Percentiles rank a stretch among this genome's conserved stretches.
Conservation (phyloP, 2,113 vertebrate species). For the Vidua chalybeata region DNA sequence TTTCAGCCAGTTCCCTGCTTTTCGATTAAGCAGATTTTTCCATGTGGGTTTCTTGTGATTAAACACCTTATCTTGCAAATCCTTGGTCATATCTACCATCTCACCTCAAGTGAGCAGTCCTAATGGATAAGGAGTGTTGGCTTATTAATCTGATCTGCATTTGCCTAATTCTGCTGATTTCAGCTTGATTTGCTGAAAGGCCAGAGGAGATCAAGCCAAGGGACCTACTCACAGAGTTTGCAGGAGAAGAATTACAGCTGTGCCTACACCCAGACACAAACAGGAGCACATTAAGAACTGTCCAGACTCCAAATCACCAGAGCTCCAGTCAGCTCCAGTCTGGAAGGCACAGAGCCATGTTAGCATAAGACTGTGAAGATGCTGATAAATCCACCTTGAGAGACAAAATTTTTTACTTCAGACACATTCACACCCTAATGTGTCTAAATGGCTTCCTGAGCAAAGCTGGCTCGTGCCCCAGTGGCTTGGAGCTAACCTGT, state of each 20-base stretch:
- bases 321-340: neutral
- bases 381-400: neutral
- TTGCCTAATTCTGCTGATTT: constrained; percentile 16
- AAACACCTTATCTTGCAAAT: constrained; percentile 13
- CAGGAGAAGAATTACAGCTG: neutral
- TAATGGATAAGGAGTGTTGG: neutral
- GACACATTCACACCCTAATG: neutral
- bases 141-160: neutral
- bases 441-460: neutral
- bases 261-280: neutral
- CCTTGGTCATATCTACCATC: neutral
- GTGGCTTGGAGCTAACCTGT: neutral
- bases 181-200: neutral
- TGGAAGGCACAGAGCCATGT: neutral
- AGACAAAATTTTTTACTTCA: neutral
- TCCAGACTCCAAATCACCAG: neutral
- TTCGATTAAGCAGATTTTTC: constrained; percentile 35
- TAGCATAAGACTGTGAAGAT: neutral
- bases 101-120: neutral
- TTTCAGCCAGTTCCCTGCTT: constrained; percentile 27
- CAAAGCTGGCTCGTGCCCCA: neutral
- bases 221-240: neutral
- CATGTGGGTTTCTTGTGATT: constrained; percentile 20
- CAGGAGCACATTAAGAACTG: neutral
- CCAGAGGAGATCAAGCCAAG: neutral